Evolutionary conservation across 2,113 vertebrate genomes (phyloP).

Genomic region (Calypte anna): DNA sequence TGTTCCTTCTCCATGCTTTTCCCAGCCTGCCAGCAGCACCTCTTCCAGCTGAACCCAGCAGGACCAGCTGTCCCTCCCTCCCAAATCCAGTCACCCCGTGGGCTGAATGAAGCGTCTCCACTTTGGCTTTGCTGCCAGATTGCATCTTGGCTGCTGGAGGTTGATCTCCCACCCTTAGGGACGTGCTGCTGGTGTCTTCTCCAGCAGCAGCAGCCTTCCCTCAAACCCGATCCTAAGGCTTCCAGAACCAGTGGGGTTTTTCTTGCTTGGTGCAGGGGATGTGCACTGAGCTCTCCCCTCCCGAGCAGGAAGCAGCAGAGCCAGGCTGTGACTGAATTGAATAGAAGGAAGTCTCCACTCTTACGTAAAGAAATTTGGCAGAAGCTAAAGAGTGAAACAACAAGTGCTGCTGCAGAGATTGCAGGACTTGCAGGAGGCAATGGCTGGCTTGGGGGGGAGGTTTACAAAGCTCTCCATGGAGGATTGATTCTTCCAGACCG

Average conservation of each 20-base stretch:
- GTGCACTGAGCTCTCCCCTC: slow-evolving; percentile 42
- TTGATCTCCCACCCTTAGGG: neutral
- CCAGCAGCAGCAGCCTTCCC: neutral
- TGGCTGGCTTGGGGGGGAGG: slow-evolving; percentile 13
- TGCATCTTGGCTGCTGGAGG: neutral
- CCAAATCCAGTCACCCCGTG: rapidly evolving
- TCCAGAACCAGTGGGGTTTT: neutral
- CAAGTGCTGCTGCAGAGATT: slow-evolving; percentile 51
- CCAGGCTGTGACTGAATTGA: slow-evolving; percentile 76
- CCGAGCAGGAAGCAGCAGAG: slow-evolving; percentile 77
- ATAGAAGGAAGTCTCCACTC: slow-evolving; percentile 86
- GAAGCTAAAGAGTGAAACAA: slow-evolving; percentile 56
- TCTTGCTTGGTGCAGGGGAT: slow-evolving; percentile 46
- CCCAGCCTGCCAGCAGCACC: neutral
- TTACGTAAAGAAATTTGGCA: slow-evolving; percentile 82
- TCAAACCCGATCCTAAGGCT: neutral
- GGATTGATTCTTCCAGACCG: neutral
- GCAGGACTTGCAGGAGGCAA: neutral
- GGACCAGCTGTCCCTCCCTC: neutral
- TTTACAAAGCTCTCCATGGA: neutral
- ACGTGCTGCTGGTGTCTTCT: neutral
- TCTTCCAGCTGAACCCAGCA: neutral
- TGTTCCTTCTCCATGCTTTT: neutral
- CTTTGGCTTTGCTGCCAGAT: rapidly evolving
- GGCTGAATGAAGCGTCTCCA: neutral